A percentile compares a stretch with the other conserved stretches of the same genome.
phyloP scores from a whole-genome alignment of 2,113 vertebrate species.

The Lophochroa leadbeateri region DNA sequence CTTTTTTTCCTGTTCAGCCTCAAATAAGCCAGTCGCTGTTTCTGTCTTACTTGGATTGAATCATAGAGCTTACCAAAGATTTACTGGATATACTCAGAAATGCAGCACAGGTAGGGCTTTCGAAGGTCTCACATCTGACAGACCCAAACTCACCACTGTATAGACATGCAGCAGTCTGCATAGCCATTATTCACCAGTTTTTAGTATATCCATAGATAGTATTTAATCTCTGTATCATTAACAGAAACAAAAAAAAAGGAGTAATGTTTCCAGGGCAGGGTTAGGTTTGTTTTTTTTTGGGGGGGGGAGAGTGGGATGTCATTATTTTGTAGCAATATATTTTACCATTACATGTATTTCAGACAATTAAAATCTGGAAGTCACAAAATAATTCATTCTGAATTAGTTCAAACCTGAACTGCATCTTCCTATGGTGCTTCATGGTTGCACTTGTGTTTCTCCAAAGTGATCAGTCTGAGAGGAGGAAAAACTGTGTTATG shows the following conservation, averaged over 20 bases:
- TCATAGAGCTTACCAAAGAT: background rate
- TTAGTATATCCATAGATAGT: background rate
- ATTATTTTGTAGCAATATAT: background rate
- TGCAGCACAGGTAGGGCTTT: background rate
- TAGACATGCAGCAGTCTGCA: background rate
- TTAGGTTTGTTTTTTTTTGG: no score
- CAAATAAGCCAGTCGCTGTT: background rate
- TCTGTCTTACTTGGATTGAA: background rate
- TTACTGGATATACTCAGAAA: background rate
- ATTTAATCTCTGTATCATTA: background rate
- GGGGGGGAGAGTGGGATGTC: no score
- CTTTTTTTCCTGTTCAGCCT: background rate
- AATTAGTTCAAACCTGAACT: background rate
- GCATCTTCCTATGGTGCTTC: background rate
- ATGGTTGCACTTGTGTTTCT: background rate
- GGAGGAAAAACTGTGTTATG: background rate
- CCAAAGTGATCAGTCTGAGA: background rate
- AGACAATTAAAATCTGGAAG: background rate
- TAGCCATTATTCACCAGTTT: background rate
- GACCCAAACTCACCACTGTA: background rate
- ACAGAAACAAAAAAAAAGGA: background rate
- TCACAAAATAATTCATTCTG: background rate
- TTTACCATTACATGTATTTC: background rate
- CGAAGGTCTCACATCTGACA: background rate
- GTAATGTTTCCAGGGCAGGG: background rate